phyloP scores from a whole-genome alignment of 2,113 vertebrate species.

The Myodes glareolus region DNA sequence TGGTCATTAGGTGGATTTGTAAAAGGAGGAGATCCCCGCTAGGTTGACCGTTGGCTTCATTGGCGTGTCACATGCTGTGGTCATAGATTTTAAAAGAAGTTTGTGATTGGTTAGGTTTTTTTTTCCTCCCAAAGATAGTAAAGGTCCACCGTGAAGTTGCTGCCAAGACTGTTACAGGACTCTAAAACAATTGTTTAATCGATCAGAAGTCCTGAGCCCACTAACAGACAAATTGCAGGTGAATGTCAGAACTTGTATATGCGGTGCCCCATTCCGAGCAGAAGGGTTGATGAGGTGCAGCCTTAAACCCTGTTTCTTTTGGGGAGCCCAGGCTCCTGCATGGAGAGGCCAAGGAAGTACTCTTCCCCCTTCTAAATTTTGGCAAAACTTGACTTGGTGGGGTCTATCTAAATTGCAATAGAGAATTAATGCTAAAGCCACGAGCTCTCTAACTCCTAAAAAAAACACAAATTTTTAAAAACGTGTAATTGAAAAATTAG shows the following conservation, averaged over 20 bases:
- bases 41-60: background rate
- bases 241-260: background rate
- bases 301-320: background rate
- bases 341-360: background rate
- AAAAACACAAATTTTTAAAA: background rate
- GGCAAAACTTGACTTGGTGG: background rate
- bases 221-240: background rate
- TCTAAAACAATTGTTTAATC: background rate
- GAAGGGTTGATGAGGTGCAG: background rate
- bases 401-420: background rate
- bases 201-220: background rate
- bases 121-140: background rate
- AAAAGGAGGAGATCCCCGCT: background rate
- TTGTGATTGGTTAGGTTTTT: slow-evolving; percentile 47
- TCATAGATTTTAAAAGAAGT: slow-evolving; percentile 45
- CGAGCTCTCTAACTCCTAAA: background rate
- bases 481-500: slow-evolving; percentile 59
- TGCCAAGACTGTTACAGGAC: background rate
- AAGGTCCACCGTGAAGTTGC: background rate
- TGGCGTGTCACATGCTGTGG: background rate
- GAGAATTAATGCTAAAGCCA: background rate
- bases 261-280: background rate
- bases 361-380: background rate
- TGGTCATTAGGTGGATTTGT: background rate
- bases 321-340: background rate